Conservation (phyloP, 2,797 vertebrate genomes). For the Podarcis lilfordi region DNA sequence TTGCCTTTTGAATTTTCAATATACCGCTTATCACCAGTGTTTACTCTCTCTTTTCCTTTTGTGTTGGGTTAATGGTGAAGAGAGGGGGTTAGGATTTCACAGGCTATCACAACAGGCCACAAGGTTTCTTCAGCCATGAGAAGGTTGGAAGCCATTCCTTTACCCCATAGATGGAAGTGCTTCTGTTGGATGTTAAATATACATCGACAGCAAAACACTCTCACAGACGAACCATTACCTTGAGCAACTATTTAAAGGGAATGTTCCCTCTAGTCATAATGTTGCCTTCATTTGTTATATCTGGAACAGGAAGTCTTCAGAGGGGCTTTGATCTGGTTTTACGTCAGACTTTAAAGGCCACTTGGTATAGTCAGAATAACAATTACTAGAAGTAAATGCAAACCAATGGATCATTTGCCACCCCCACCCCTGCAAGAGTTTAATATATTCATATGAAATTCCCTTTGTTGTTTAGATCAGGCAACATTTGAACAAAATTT, state of each 20-base stretch:
- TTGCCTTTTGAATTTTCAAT: not conserved
- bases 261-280: not conserved
- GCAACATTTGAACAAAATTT: not conserved
- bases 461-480: not conserved
- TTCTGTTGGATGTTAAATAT: not conserved
- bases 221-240: not conserved
- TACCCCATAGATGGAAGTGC: not conserved
- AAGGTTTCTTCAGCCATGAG: not conserved
- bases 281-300: not conserved
- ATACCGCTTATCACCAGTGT: not conserved
- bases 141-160: not conserved
- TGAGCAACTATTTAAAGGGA: not conserved
- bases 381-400: not conserved
- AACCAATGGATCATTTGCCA: not conserved
- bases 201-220: not conserved
- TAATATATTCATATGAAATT: not conserved
- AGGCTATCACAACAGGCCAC: not conserved
- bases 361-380: not conserved
- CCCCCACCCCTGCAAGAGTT: not conserved
- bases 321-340: not conserved
- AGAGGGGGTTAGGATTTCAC: not conserved
- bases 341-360: not conserved
- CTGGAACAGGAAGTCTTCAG: not conserved
- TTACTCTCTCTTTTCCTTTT: not conserved
- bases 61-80: too few relatives aligned